Conservation (phyloP, 2,888 invertebrate genomes). For the Lomographa bimaculata region DNA sequence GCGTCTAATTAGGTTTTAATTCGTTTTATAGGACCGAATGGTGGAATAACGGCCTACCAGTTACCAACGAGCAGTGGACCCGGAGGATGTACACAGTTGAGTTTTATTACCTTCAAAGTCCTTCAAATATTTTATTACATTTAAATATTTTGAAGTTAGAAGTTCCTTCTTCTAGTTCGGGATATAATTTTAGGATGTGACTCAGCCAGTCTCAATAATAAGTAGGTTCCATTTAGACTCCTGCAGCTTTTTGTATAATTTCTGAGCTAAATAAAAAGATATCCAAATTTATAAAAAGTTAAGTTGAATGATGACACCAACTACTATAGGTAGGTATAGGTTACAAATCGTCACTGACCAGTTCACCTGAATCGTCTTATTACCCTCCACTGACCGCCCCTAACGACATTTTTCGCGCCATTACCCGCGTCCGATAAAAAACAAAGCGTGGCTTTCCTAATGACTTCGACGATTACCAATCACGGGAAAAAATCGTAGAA, state of each 20-base stretch:
- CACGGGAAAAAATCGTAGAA: conserved; percentile 53
- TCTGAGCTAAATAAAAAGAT: too few relatives aligned
- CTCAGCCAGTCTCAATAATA: too few relatives aligned
- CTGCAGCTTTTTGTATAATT: too few relatives aligned
- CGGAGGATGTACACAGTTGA: conserved; percentile 28
- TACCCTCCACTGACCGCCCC: conserved; percentile 33
- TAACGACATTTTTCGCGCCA: conserved; percentile 71
- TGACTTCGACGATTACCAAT: conserved; percentile 74
- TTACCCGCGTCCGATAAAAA: conserved; percentile 64
- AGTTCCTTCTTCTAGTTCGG: too few relatives aligned
- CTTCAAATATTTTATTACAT: conserved; percentile 18
- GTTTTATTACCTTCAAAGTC: conserved; percentile 35
- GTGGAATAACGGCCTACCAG: conserved; percentile 67
- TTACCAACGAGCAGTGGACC: conserved; percentile 42
- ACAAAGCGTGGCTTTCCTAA: conserved; percentile 61
- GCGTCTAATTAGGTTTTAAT: conserved; percentile 83
- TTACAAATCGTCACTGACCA: neutral
- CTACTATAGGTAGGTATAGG: too few relatives aligned
- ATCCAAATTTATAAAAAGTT: too few relatives aligned
- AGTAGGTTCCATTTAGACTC: too few relatives aligned
- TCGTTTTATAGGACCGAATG: conserved; percentile 77
- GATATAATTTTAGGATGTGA: too few relatives aligned
- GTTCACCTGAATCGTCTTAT: conserved; percentile 40
- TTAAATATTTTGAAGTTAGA: neutral
- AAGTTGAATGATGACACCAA: too few relatives aligned